These are phyloP conservation scores for Amblyraja radiata DNA, from an alignment of 2,797 vertebrate genomes.

Conservation along the genomic window DNA sequence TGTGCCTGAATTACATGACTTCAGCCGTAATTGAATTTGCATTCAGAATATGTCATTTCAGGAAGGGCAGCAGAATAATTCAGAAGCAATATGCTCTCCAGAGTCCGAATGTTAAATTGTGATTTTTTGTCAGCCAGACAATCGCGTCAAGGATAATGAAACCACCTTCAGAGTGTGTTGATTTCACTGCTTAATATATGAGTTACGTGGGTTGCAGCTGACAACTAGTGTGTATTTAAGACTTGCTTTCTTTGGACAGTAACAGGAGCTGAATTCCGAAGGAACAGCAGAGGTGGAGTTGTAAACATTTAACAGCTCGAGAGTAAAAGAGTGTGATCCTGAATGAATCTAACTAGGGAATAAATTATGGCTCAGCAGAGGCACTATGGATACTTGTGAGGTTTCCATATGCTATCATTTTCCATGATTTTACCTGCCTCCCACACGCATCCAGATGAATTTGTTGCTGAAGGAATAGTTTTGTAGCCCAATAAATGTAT, in stretches of 20 bases:
- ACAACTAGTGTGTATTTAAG: not conserved
- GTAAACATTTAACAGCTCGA: not conserved
- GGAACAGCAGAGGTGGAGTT: not conserved
- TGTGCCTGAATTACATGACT: conserved; percentile 59
- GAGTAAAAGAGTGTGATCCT: not conserved
- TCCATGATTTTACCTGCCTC: not conserved
- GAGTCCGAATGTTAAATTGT: conserved; percentile 57
- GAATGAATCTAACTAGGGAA: not conserved
- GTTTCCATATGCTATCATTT: not conserved
- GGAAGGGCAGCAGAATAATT: conserved; percentile 54
- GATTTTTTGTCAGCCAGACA: conserved; percentile 52
- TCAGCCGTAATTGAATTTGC: conserved; percentile 64
- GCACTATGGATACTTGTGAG: not conserved
- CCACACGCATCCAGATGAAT: not conserved
- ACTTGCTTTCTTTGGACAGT: not conserved
- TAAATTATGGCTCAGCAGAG: not conserved
- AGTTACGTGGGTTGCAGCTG: not conserved
- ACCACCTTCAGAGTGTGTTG: conserved; percentile 42
- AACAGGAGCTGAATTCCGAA: not conserved
- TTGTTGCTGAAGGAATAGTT: too few relatives aligned
- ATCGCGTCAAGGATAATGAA: conserved; percentile 47
- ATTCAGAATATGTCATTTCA: conserved; percentile 54
- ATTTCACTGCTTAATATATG: not conserved
- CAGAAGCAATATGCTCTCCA: conserved; percentile 55
- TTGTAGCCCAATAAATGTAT: not conserved